Evolutionary conservation across 2,113 vertebrate genomes (phyloP).

Genomic region (Cariama cristata): DNA sequence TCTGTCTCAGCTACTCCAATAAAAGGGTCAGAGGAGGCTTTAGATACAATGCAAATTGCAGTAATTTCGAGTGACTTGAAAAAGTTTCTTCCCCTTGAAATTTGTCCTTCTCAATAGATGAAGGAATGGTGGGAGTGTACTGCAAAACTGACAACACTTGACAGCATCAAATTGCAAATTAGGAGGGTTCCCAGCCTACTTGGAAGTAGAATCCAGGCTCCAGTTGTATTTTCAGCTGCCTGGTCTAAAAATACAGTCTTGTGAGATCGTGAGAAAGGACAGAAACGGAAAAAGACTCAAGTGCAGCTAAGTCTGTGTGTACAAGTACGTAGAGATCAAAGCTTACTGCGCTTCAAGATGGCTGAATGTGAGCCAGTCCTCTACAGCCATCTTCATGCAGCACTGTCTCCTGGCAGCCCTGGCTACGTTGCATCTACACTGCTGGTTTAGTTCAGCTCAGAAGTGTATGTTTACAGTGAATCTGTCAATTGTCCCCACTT

Average conservation of each 20-base stretch:
- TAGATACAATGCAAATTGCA: not conserved
- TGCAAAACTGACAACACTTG: not conserved
- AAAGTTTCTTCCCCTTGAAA: not conserved
- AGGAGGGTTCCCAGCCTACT: not conserved
- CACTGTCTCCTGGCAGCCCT: not conserved
- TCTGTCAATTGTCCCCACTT: not conserved
- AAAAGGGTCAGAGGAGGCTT: not conserved
- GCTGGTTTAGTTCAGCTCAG: not conserved
- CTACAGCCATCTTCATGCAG: not conserved
- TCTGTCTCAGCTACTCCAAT: not conserved
- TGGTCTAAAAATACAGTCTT: not conserved
- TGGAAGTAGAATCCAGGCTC: not conserved
- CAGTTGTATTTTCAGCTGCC: not conserved
- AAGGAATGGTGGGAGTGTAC: not conserved
- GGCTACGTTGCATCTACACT: not conserved
- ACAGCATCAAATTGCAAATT: not conserved
- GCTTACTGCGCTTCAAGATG: not conserved
- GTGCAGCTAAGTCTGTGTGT: not conserved
- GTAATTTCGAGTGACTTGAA: not conserved
- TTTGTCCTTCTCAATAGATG: not conserved
- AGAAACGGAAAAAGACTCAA: not conserved
- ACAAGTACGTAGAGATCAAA: not conserved
- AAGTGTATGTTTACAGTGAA: not conserved
- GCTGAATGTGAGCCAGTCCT: not conserved
- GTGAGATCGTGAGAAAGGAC: not conserved